Conservation (phyloP, 2,113 vertebrate species). For the Suricata suricatta region DNA sequence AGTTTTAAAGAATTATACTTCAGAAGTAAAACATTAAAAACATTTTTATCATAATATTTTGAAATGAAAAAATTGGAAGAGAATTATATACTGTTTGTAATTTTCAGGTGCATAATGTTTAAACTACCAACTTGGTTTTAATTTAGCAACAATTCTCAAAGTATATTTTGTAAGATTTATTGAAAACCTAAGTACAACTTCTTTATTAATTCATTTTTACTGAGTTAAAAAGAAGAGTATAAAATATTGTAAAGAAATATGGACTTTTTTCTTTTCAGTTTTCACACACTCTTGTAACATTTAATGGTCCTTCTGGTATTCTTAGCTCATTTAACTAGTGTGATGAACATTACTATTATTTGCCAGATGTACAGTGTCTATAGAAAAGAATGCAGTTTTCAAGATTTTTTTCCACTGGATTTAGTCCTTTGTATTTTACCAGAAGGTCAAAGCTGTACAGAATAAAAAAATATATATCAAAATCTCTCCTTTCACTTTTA, state of each 20-base stretch:
- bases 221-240: slow-evolving; percentile 20
- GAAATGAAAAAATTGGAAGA: not conserved
- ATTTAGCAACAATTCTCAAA: slow-evolving; percentile 35
- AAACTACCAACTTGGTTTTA: slow-evolving; percentile 6
- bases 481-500: not conserved
- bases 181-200: slow-evolving; percentile 12
- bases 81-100: not conserved
- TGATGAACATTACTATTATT: slow-evolving; percentile 6
- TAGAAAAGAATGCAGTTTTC: not conserved
- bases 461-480: slow-evolving; percentile 23
- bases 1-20: slow-evolving; percentile 12
- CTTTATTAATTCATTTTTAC: slow-evolving; percentile 31
- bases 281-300: not conserved
- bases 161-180: not conserved
- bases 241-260: not conserved
- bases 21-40: not conserved
- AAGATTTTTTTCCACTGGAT: not conserved
- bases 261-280: not conserved
- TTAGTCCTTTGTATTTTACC: slow-evolving; percentile 14
- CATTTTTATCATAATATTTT: slow-evolving; percentile 5
- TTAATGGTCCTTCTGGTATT: not conserved
- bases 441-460: not conserved
- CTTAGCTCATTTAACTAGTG: slow-evolving; percentile 20
- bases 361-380: not conserved
- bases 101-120: slow-evolving; percentile 21